Evolutionary conservation across 1,140 invertebrate genomes (phyloP), one percentile per base, ranked within the genome.

Genomic region (Brachionus manjavacas): DNA sequence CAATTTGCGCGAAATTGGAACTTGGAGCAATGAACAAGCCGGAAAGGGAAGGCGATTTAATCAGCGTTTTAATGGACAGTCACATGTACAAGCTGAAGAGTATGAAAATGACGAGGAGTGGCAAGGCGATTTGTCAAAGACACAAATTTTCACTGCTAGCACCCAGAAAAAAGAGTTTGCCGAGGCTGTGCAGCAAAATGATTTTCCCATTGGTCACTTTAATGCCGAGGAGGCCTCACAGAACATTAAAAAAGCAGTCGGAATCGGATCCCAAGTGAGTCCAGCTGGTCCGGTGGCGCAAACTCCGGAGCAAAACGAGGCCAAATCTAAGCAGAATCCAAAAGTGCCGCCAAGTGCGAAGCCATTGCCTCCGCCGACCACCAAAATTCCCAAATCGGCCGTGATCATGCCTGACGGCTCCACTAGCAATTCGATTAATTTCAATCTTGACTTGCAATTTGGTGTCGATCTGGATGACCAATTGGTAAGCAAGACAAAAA

Each of bases 161-260:
- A 14, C 64, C 2, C 79, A 81, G 20, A 81, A 81, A 39, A 60
- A 60, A 66, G 79, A 81, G 11, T 20, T 81, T 81, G 11, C 12
- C 9, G 79, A 81, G 31, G 2, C 52, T 60, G 31, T 46, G 11
- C 20, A 28, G 3, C 79, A 81, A 60, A 28, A 35, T 25, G 64
- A 64, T 64, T 81, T 81, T 46, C 79, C 79, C 20, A 68, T 81
- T 16, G 79, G 79, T 39, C 79, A 81, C n/a, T 81, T 81, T n/a
- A 81, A 81, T 81, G 79, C 79, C 11, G 79, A 64, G 39, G 79
- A 81, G 25, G 79, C 79, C 4, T 55, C 79, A 11, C 79, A 81
- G 23, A 81, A 81, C 9, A 81, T 81, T 16, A 81, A 81, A 81
- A 81, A 81, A 81, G 79, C 79, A 25, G 52, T 81, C 9, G 64